phyloP scores from a whole-genome alignment of 2,888 invertebrate genomes.

The Meiosimyza platycephala region DNA sequence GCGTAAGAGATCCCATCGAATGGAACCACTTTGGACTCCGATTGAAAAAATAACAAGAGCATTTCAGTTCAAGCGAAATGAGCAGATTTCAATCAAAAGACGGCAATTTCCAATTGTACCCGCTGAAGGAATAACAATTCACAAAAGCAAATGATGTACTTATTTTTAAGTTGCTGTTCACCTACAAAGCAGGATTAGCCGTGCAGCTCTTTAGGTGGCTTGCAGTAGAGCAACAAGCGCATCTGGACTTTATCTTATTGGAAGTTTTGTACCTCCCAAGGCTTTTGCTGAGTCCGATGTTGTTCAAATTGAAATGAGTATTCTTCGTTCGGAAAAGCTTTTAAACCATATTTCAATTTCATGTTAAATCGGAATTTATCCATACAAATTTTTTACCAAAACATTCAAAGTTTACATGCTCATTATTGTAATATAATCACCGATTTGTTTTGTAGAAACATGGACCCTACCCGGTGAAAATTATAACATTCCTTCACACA shows the following conservation, averaged over 20 bases:
- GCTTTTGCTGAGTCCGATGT: too few species aligned
- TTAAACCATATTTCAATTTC: not conserved
- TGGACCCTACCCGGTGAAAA: too few species aligned
- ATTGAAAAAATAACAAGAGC: slow-evolving; percentile 19
- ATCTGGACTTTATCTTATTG: slow-evolving; percentile 25
- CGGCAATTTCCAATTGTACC: too few species aligned
- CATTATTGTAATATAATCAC: slow-evolving; percentile 27
- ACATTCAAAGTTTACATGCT: slow-evolving; percentile 36
- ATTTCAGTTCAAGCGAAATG: slow-evolving; percentile 26
- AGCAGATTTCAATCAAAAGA: slow-evolving; percentile 31
- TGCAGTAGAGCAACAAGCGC: slow-evolving; percentile 38
- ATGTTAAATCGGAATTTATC: not conserved
- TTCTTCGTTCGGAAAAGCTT: too few species aligned
- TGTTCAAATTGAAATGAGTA: too few species aligned
- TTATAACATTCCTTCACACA: too few species aligned
- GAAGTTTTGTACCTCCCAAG: slow-evolving; percentile 18
- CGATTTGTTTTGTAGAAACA: slow-evolving; percentile 29
- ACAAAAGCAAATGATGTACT: slow-evolving; percentile 39
- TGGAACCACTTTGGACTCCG: slow-evolving; percentile 32
- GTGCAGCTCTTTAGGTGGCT: slow-evolving; percentile 36
- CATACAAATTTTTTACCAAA: slow-evolving; percentile 24
- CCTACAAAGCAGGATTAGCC: slow-evolving; percentile 11
- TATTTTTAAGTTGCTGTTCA: slow-evolving; percentile 35
- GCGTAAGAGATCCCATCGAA: not conserved
- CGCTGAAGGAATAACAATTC: slow-evolving; percentile 38